These are phyloP conservation scores for Megathymus violae DNA, from an alignment of 1,140 invertebrate genomes.

Conservation along the genomic window DNA sequence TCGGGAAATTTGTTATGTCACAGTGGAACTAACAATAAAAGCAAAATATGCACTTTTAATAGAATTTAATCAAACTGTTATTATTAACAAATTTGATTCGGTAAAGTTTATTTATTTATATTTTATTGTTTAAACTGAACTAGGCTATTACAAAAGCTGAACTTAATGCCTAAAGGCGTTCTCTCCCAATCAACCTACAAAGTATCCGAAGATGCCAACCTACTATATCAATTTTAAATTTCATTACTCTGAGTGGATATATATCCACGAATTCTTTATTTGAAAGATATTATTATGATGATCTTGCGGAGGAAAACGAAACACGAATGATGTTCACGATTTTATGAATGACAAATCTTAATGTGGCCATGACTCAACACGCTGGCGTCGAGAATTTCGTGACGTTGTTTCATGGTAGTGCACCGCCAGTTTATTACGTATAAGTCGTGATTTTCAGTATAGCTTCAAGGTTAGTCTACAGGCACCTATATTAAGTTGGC, in stretches of 20 bases:
- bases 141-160: too few species aligned
- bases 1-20: too few species aligned
- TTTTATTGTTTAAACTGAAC: too few species aligned
- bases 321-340: conserved; percentile 49
- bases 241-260: neutral
- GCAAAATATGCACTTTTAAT: too few species aligned
- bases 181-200: too few species aligned
- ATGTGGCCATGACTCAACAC: conserved; percentile 67
- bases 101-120: too few species aligned
- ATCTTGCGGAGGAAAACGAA: conserved; percentile 40
- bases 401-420: conserved; percentile 60
- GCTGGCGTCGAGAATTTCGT: conserved; percentile 59
- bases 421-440: conserved; percentile 50
- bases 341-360: conserved; percentile 75
- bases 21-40: too few species aligned
- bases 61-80: too few species aligned
- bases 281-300: conserved; percentile 27
- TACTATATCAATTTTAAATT: neutral
- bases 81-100: too few species aligned
- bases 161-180: too few species aligned
- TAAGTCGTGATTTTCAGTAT: conserved; percentile 48
- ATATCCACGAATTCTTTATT: conserved; percentile 18
- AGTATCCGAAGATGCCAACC: neutral
- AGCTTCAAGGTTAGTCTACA: conserved; percentile 50
- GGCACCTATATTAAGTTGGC: conserved; percentile 31